Conservation (phyloP, 2,113 vertebrate species). For the Nanger granti region DNA sequence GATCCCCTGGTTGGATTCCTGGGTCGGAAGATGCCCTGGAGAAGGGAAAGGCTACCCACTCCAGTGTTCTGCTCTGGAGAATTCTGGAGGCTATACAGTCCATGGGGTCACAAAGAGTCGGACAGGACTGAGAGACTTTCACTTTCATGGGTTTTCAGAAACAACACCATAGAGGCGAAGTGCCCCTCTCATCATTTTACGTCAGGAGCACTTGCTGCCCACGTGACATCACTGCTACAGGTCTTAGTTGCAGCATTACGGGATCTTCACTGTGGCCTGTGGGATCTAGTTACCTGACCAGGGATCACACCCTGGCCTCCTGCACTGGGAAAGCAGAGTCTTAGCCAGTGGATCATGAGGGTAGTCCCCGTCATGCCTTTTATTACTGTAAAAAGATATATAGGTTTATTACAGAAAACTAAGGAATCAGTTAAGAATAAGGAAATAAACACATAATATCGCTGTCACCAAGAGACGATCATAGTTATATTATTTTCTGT, state of each 20-base stretch:
- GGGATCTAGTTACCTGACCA: background rate
- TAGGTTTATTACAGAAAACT: background rate
- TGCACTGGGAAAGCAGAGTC: background rate
- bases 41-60: background rate
- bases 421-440: background rate
- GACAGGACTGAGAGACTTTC: background rate
- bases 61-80: background rate
- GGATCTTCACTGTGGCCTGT: background rate
- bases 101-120: fast-evolving
- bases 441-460: background rate
- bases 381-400: background rate
- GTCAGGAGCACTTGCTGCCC: background rate
- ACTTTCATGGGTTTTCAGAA: background rate
- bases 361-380: background rate
- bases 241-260: background rate
- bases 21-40: background rate
- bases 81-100: background rate
- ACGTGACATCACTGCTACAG: background rate
- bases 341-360: background rate
- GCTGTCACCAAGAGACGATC: background rate
- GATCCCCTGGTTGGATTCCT: background rate
- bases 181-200: background rate
- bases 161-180: background rate
- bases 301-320: background rate
- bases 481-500: background rate